Conservation (phyloP, 2,113 vertebrate species). For the Passer montanus region DNA sequence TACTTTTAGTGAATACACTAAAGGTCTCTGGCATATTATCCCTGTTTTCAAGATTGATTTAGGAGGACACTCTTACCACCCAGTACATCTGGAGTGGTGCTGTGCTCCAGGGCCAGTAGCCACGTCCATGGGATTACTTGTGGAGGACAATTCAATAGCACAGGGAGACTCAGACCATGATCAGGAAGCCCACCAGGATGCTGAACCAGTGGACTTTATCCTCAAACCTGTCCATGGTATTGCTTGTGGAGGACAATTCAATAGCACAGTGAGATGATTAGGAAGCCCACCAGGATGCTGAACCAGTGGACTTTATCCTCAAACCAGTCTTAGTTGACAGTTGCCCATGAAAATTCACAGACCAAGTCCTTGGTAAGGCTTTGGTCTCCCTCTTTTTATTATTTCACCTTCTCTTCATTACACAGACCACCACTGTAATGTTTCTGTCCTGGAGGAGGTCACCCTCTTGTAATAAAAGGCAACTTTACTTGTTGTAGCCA, state of each 20-base stretch:
- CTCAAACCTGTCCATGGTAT: not conserved
- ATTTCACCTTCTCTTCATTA: not conserved
- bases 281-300: not conserved
- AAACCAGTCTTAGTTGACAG: not conserved
- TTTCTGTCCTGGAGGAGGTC: not conserved
- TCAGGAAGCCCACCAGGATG: not conserved
- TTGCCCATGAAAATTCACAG: not conserved
- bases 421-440: not conserved
- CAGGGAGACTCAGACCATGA: accelerated
- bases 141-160: not conserved
- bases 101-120: not conserved
- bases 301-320: not conserved
- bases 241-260: not conserved
- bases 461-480: not conserved
- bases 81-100: not conserved
- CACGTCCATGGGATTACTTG: not conserved
- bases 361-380: not conserved
- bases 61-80: not conserved
- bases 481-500: not conserved
- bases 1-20: slow-evolving; percentile 11
- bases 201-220: not conserved
- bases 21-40: not conserved
- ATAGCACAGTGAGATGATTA: not conserved
- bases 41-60: slow-evolving; percentile 20
- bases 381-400: not conserved